Evolutionary conservation across 2,797 vertebrate genomes (phyloP), one percentile per base, ranked within the genome.

Genomic region (Notolabrus celidotus): DNA sequence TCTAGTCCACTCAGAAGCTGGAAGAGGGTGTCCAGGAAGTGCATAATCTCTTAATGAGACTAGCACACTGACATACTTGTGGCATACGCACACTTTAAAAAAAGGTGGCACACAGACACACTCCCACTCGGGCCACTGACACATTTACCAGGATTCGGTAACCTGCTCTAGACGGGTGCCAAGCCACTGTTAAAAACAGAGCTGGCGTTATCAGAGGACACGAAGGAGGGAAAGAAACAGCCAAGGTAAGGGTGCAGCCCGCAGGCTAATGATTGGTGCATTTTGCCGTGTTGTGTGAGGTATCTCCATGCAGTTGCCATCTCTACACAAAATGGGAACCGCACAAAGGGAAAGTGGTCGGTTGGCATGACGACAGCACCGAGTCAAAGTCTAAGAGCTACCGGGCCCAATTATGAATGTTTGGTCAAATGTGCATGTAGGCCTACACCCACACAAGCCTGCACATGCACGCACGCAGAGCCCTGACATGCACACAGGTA

Each of bases 301-400:
- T 80, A 75, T 86, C 82, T 81, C 72, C 59, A 72, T 81, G 79
- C 74, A 50, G 85, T 83, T 91, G 84, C 82, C 74, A 87, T 84
- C 77, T 85, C 78, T 61, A 82, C 82, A 88, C 83, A 83, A 87
- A 88, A 86, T 70, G 78, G 79, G 63, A 86, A 76, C 38, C 8
- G 71, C 79, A 91, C 77, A 88, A 89, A 90, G 80, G 81, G 66
- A 86, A 80, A 88, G 82, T 79, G 71, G 80, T 62, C 33, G 66
- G 88, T 92, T 91, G 89, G 83, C 88, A 90, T 91, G 89, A 88
- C 89, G 77, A 89, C 91, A 67, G 77, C 23, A 0, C 64, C 1
- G 46, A 82, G 77, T 84, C 80, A 86, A 81, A 86, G 77, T 77
- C 84, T 84, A 90, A 74, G 70, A 88, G 79, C 85, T 81, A 77